Conservation (phyloP, 2,113 vertebrate species). For the Anser cygnoides region DNA sequence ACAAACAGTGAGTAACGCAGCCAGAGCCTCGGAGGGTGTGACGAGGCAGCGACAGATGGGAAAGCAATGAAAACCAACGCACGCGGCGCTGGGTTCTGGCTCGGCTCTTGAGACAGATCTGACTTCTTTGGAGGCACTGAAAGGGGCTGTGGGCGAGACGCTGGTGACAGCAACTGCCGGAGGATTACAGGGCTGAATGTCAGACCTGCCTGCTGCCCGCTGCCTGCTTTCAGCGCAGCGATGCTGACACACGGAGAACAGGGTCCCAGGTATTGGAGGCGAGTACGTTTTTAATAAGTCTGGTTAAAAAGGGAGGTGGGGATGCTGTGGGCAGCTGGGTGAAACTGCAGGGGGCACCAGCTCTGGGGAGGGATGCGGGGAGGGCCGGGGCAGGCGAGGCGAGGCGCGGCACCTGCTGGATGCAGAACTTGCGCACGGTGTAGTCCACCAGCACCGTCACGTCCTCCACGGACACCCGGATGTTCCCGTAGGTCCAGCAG, state of each 20-base stretch:
- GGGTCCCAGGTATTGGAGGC: neutral
- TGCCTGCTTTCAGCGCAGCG: neutral
- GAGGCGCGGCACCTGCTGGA: constrained; percentile 86
- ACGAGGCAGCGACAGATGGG: neutral
- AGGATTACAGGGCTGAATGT: neutral
- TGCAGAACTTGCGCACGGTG: constrained; percentile 98
- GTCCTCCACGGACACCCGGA: constrained; percentile 96
- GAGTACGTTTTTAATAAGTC: neutral
- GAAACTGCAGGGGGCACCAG: neutral
- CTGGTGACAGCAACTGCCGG: neutral
- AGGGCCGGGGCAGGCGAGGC: rapidly evolving
- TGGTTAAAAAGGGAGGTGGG: neutral
- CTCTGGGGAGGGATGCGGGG: neutral
- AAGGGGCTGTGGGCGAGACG: neutral
- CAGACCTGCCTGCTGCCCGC: neutral
- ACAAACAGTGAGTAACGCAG: neutral
- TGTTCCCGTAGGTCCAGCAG: constrained; percentile 98
- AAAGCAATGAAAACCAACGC: neutral
- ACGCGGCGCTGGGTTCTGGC: neutral
- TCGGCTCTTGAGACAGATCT: neutral
- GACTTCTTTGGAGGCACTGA: constrained; percentile 3
- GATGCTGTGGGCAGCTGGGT: neutral
- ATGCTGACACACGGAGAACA: neutral
- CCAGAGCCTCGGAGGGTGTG: neutral
- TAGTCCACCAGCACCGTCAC: constrained; percentile 96